Percentiles rank a stretch among this genome's conserved stretches.
Evolutionary conservation across 2,888 invertebrate genomes (phyloP).

Genomic region (Amphipyra tragopoginis): DNA sequence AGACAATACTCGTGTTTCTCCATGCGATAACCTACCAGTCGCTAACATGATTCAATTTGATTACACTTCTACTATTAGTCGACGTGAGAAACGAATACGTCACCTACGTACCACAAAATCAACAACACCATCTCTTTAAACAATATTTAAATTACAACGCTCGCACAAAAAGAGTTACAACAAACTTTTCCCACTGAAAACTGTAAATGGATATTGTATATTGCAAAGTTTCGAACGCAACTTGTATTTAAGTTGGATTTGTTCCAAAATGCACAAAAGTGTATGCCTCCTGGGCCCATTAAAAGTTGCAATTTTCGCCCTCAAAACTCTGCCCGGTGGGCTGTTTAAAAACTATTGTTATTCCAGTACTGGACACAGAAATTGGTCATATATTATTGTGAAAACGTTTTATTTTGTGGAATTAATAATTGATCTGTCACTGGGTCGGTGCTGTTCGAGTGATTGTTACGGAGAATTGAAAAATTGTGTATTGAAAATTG

Average conservation of each 20-base stretch:
- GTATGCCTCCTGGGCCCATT: constrained; percentile 78
- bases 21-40: no score
- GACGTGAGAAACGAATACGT: no score
- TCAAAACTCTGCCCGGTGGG: constrained; percentile 63
- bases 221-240: constrained; percentile 44
- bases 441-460: constrained; percentile 48
- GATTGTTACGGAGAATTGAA: constrained; percentile 37
- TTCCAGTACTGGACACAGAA: constrained; percentile 68
- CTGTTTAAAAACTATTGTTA: constrained; percentile 70
- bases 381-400: constrained; percentile 64
- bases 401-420: constrained; percentile 57
- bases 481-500: constrained; percentile 34
- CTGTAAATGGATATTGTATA: constrained; percentile 46
- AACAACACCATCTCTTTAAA: neutral
- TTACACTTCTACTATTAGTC: no score
- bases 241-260: constrained; percentile 67
- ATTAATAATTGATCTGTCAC: constrained; percentile 59
- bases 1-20: no score
- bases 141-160: constrained; percentile 15
- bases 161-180: no score
- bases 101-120: neutral
- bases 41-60: no score
- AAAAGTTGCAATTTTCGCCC: constrained; percentile 76
- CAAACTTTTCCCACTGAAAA: constrained; percentile 22
- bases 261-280: constrained; percentile 70